Evolutionary conservation across 2,888 invertebrate species (phyloP).

Genomic region (Pyralis farinalis): DNA sequence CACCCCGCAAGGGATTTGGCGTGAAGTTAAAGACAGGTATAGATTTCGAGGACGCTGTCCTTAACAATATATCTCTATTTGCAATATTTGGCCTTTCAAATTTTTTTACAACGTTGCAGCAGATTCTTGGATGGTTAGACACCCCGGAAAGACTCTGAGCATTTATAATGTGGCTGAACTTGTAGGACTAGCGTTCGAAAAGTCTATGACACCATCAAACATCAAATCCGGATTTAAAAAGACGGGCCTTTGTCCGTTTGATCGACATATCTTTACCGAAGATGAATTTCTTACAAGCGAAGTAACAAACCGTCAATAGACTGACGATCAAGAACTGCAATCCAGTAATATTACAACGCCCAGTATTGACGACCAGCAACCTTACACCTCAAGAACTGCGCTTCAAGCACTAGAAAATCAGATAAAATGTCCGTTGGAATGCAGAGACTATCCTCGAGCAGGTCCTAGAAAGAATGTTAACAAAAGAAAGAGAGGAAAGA

Average conservation of each 20-base stretch:
- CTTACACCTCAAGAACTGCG: not conserved
- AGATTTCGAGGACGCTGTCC: too few relatives aligned
- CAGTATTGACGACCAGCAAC: not conserved
- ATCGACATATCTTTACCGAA: not conserved
- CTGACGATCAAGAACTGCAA: not conserved
- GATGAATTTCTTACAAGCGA: constrained; percentile 23
- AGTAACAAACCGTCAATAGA: constrained; percentile 22
- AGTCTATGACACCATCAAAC: constrained; percentile 37
- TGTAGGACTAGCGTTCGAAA: constrained; percentile 23
- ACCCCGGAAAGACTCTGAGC: constrained; percentile 39
- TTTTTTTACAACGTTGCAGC: constrained; percentile 28
- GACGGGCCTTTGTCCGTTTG: constrained; percentile 31
- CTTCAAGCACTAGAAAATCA: not conserved
- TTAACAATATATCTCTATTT: too few relatives aligned
- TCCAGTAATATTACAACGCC: too few relatives aligned
- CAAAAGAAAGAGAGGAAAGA: too few relatives aligned
- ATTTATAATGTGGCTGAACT: constrained; percentile 39
- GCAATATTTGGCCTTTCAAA: constrained; percentile 33
- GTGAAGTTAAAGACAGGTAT: too few relatives aligned
- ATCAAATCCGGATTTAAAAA: constrained; percentile 33
- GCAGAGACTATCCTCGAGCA: too few relatives aligned
- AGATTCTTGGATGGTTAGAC: constrained; percentile 33
- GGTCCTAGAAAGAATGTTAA: too few relatives aligned
- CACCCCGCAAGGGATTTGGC: too few relatives aligned
- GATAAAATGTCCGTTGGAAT: too few relatives aligned